phyloP scores from a whole-genome alignment of 1,140 invertebrate genomes.

The Formica selysi region DNA sequence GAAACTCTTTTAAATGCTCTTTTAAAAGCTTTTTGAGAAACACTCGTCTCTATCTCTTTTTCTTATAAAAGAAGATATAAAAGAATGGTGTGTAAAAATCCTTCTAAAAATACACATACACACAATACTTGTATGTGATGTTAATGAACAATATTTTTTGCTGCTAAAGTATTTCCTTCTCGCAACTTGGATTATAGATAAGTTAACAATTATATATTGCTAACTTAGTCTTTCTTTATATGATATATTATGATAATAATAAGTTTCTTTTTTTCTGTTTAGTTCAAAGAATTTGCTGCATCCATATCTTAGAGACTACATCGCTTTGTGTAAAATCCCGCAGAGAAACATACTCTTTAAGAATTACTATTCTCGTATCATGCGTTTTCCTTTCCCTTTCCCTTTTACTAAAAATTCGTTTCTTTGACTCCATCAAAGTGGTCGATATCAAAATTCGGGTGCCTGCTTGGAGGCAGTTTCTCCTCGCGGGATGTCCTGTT shows the following conservation, averaged over 20 bases:
- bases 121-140: too few relatives aligned
- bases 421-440: constrained; percentile 30
- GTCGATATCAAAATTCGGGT: constrained; percentile 33
- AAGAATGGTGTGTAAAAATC: background rate
- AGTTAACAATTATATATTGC: background rate
- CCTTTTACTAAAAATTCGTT: constrained; percentile 37
- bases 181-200: background rate
- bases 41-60: background rate
- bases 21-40: background rate
- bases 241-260: background rate
- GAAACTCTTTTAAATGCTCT: background rate
- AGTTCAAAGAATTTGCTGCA: background rate
- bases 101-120: background rate
- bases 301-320: background rate
- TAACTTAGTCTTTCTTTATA: background rate
- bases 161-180: background rate
- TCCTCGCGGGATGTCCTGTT: constrained; percentile 74
- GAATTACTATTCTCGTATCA: background rate
- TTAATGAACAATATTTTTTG: background rate
- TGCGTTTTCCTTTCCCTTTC: constrained; percentile 1
- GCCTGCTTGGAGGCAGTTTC: constrained; percentile 39
- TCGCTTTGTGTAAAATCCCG: background rate
- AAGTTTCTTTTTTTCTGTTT: background rate
- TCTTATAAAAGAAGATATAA: background rate
- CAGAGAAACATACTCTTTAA: background rate